A percentile compares a stretch with the other conserved stretches of the same genome.
phyloP scores from a whole-genome alignment of 2,113 vertebrate species.

The Gallinago paraguaiae region DNA sequence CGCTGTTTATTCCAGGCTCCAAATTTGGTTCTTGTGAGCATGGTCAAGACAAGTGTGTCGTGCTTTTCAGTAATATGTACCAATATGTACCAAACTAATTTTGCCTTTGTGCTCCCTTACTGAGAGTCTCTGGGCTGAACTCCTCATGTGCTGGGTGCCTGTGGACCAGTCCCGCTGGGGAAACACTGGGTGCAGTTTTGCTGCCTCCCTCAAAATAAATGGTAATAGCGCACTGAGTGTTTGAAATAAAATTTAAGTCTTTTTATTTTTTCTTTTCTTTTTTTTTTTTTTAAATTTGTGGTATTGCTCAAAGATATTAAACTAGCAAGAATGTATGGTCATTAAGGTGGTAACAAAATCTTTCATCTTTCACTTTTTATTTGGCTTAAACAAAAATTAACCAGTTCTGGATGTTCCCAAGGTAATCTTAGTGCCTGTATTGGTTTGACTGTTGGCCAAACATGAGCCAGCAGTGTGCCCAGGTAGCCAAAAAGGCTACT shows the following conservation, averaged over 20 bases:
- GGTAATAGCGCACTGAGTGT: background rate
- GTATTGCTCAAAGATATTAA: background rate
- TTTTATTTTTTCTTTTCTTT: background rate
- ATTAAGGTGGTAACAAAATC: background rate
- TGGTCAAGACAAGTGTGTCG: background rate
- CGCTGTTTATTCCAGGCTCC: background rate
- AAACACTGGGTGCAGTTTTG: background rate
- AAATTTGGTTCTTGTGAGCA: background rate
- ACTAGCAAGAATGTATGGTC: background rate
- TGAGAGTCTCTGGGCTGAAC: background rate
- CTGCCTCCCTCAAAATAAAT: background rate
- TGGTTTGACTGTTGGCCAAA: too few species aligned
- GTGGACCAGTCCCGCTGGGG: background rate
- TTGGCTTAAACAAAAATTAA: background rate
- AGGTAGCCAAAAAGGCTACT: too few species aligned
- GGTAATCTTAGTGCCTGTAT: background rate
- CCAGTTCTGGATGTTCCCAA: background rate
- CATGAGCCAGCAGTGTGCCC: too few species aligned
- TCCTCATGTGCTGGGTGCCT: background rate
- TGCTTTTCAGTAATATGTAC: background rate
- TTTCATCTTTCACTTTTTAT: background rate
- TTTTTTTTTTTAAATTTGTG: background rate
- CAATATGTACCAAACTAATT: background rate
- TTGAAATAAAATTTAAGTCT: background rate
- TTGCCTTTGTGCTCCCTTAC: background rate